Evolutionary conservation across 2,797 vertebrate species (phyloP).

Genomic region (Brachyrhaphis roseni): DNA sequence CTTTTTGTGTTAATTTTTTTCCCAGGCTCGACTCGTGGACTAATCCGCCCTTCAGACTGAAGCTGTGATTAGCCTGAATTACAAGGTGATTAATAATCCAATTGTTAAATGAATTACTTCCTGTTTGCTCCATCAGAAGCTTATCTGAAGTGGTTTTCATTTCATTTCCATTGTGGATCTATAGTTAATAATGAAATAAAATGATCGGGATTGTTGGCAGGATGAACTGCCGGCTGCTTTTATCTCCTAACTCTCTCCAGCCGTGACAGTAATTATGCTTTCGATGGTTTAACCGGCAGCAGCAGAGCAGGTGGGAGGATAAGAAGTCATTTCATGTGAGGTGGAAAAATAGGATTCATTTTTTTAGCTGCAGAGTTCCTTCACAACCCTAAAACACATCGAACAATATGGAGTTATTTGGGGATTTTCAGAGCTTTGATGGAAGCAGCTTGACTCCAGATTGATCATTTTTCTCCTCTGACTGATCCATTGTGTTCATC

Average conservation of each 20-base stretch:
- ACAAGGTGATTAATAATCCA: conserved; percentile 53
- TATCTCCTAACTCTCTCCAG: not conserved
- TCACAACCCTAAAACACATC: not conserved
- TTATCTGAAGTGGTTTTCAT: conserved; percentile 49
- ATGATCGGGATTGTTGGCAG: conserved; percentile 31
- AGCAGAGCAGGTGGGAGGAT: not conserved
- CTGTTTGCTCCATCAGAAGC: conserved; percentile 37
- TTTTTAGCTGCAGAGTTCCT: not conserved
- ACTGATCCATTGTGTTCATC: too few relatives aligned
- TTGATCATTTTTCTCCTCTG: not conserved
- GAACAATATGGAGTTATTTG: not conserved
- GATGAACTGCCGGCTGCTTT: not conserved
- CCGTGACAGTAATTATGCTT: not conserved
- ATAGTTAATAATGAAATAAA: conserved; percentile 34
- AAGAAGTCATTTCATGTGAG: not conserved
- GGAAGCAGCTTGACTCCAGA: not conserved
- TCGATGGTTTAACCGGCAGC: not conserved
- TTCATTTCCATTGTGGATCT: conserved; percentile 53
- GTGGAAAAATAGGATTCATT: not conserved
- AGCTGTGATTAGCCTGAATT: conserved; percentile 46
- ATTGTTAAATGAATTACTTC: conserved; percentile 38
- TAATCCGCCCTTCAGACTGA: conserved; percentile 22
- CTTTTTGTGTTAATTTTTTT: conserved; percentile 5
- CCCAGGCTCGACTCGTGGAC: conserved; percentile 3
- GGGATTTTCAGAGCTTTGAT: not conserved